A percentile compares a stretch with the other conserved stretches of the same genome.
Conservation (phyloP, 2,113 vertebrate genomes). For the Dromas ardeola region DNA sequence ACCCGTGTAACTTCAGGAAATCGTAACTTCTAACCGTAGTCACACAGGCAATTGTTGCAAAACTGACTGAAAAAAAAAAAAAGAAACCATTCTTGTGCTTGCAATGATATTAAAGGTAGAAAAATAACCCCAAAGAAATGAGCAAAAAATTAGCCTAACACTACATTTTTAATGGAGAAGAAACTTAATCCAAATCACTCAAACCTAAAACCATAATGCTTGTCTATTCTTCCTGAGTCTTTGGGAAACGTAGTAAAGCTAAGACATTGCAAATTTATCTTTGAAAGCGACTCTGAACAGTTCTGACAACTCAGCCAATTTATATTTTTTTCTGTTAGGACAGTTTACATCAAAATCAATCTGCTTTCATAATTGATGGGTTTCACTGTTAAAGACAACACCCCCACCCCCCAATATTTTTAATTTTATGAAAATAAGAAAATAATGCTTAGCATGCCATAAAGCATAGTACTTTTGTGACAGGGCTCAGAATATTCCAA, state of each 20-base stretch:
- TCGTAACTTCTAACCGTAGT: not conserved
- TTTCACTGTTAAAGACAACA: not conserved
- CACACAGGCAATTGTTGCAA: not conserved
- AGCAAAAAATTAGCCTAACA: not conserved
- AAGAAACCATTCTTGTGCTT: not conserved
- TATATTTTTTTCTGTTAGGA: not conserved
- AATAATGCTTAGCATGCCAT: not conserved
- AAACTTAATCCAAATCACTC: not conserved
- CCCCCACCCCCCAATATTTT: not conserved
- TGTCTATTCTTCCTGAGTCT: not conserved
- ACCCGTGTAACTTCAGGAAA: not conserved
- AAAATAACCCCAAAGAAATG: not conserved
- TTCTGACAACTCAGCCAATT: not conserved
- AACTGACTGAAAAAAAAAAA: not conserved
- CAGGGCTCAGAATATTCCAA: not conserved
- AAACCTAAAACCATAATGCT: not conserved
- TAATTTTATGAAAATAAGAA: conserved; percentile 9
- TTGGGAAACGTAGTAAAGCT: not conserved
- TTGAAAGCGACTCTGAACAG: not conserved
- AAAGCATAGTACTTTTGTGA: not conserved
- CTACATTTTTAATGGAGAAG: not conserved
- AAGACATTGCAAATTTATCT: not conserved
- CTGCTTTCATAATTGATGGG: not conserved
- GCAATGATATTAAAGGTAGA: not conserved
- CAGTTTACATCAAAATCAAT: conserved; percentile 34